Percentiles rank a stretch among this genome's conserved stretches.
Conservation (phyloP, 2,888 invertebrate species). For the Xestia rhomboidea region DNA sequence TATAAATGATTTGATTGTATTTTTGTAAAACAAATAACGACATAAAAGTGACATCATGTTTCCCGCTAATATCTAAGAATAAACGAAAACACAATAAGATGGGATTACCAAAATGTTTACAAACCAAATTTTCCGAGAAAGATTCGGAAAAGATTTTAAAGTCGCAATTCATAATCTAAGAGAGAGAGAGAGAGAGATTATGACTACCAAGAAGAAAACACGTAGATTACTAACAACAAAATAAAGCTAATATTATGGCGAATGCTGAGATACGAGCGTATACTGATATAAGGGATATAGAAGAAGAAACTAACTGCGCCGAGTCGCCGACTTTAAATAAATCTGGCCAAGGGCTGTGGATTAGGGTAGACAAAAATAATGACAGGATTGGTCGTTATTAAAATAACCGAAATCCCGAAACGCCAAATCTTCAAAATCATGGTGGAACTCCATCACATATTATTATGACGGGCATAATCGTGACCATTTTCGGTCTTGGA, state of each 20-base stretch:
- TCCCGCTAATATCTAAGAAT: neutral
- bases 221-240: neutral
- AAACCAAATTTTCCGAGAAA: neutral
- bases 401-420: neutral
- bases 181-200: too few relatives aligned
- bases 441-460: neutral
- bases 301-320: neutral
- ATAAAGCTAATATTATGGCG: neutral
- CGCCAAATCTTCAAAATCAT: neutral
- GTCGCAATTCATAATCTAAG: neutral
- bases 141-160: neutral
- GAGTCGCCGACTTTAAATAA: neutral
- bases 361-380: neutral
- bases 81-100: neutral
- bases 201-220: neutral
- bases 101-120: neutral
- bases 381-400: neutral
- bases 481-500: neutral
- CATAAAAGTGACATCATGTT: neutral
- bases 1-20: neutral
- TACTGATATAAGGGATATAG: neutral
- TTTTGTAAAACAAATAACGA: constrained; percentile 6
- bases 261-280: neutral
- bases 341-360: neutral
- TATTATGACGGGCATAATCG: neutral